Conservation (phyloP, 2,888 invertebrate genomes). For the Ophion ventricosus region DNA sequence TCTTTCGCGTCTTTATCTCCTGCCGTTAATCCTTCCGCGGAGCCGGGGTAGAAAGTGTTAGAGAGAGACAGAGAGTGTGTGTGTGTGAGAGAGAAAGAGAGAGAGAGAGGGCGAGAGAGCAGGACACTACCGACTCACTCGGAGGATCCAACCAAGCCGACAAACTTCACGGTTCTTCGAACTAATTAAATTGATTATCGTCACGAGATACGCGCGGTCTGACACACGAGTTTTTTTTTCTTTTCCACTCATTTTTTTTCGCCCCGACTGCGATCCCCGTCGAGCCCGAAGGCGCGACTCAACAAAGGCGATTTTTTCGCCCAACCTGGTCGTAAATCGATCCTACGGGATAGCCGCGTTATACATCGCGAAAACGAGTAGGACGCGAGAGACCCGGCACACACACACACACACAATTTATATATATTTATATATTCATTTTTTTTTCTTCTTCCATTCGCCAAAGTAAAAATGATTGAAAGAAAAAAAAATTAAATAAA, state of each 20-base stretch:
- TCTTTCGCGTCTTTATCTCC: slow-evolving; percentile 63
- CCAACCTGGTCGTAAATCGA: slow-evolving; percentile 26
- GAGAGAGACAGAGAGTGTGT: neutral
- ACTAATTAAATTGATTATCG: slow-evolving; percentile 66
- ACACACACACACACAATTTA: neutral
- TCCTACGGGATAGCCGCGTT: slow-evolving; percentile 31
- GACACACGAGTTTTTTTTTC: slow-evolving; percentile 24
- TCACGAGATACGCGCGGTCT: slow-evolving; percentile 48
- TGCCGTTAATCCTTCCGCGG: slow-evolving; percentile 61
- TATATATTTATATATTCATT: neutral
- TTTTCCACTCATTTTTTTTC: slow-evolving; percentile 20
- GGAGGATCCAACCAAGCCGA: slow-evolving; percentile 44
- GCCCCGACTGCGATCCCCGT: neutral
- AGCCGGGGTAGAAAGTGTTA: slow-evolving; percentile 26
- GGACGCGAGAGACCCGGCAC: slow-evolving; percentile 50
- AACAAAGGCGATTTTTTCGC: slow-evolving; percentile 29
- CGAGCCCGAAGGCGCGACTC: neutral
- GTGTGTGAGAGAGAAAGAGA: slow-evolving; percentile 10
- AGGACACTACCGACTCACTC: slow-evolving; percentile 23
- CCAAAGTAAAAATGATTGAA: neutral
- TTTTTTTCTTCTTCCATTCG: neutral
- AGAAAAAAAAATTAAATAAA: slow-evolving; percentile 4
- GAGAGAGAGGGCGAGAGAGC: slow-evolving; percentile 21
- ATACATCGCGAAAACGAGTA: slow-evolving; percentile 51
- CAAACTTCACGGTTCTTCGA: slow-evolving; percentile 64